Evolutionary conservation across 2,888 invertebrate species (phyloP).

Genomic region (Drosophila trichaetosa): DNA sequence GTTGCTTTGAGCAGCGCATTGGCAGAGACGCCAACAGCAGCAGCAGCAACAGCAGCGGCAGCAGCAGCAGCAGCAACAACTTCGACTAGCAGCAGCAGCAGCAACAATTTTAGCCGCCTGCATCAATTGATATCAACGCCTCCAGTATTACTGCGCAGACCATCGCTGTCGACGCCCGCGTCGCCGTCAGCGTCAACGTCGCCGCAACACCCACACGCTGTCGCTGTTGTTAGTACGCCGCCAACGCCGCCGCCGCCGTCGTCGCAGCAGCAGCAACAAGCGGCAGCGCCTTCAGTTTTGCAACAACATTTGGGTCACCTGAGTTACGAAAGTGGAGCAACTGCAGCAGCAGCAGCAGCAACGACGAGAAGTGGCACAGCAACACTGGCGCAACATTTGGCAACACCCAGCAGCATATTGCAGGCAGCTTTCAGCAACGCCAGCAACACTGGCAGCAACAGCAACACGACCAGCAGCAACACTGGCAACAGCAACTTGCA

Average conservation of each 20-base stretch:
- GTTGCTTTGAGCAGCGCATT: slow-evolving; percentile 56
- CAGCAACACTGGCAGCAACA: slow-evolving; percentile 47
- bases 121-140: slow-evolving; percentile 84
- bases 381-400: slow-evolving; percentile 81
- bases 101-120: slow-evolving; percentile 81
- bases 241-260: slow-evolving; percentile 45
- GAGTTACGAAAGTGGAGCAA: slow-evolving; percentile 81
- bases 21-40: slow-evolving; percentile 43
- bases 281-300: slow-evolving; percentile 77
- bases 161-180: slow-evolving; percentile 61
- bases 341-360: slow-evolving; percentile 59
- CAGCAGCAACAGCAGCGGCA: slow-evolving; percentile 52
- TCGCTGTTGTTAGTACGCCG: slow-evolving; percentile 51
- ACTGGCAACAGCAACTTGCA: slow-evolving; percentile 66
- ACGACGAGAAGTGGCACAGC: slow-evolving; percentile 72
- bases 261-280: slow-evolving; percentile 45
- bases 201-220: slow-evolving; percentile 57
- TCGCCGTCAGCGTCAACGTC: slow-evolving; percentile 36
- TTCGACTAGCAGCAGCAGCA: slow-evolving; percentile 63
- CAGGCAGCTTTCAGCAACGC: slow-evolving; percentile 72
- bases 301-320: slow-evolving; percentile 84
- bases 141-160: slow-evolving; percentile 79
- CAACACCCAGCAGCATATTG: slow-evolving; percentile 78
- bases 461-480: slow-evolving; percentile 16
- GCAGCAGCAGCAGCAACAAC: slow-evolving; percentile 38